A percentile compares a stretch with the other conserved stretches of the same genome.
Conservation (phyloP, 2,113 vertebrate genomes). For the Anguilla japonica region DNA sequence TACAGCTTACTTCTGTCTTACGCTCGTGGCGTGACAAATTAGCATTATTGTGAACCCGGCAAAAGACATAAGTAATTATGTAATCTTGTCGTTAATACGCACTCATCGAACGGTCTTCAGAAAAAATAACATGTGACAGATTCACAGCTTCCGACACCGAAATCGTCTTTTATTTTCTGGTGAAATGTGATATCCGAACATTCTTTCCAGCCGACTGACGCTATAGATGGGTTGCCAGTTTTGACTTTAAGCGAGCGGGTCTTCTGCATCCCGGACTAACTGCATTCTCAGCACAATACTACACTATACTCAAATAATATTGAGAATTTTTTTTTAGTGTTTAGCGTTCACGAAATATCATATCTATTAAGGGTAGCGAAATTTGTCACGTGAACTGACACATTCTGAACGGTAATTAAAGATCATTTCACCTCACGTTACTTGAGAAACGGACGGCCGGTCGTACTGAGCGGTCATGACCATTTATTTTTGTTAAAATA, state of each 20-base stretch:
- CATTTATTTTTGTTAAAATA: slow-evolving; percentile 50
- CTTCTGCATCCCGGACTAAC: background rate
- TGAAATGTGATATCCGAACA: background rate
- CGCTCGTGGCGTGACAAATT: background rate
- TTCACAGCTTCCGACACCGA: background rate
- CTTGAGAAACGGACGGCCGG: background rate
- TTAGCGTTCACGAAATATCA: background rate
- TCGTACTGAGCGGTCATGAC: background rate
- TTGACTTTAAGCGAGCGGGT: background rate
- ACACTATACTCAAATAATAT: background rate
- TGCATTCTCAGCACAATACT: too few relatives aligned
- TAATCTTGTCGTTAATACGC: background rate
- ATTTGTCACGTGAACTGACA: background rate
- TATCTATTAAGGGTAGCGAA: background rate
- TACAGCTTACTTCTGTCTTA: background rate
- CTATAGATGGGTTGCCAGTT: background rate
- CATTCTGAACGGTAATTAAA: background rate
- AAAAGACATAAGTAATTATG: background rate
- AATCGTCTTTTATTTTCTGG: background rate
- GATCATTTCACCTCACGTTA: background rate
- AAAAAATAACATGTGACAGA: background rate
- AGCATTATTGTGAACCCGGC: background rate
- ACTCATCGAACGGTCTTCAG: background rate
- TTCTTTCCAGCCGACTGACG: background rate
- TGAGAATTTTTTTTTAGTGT: background rate